A percentile compares a stretch with the other conserved stretches of the same genome.
Conservation (phyloP, 1,140 invertebrate species). For the Nephotettix cincticeps region DNA sequence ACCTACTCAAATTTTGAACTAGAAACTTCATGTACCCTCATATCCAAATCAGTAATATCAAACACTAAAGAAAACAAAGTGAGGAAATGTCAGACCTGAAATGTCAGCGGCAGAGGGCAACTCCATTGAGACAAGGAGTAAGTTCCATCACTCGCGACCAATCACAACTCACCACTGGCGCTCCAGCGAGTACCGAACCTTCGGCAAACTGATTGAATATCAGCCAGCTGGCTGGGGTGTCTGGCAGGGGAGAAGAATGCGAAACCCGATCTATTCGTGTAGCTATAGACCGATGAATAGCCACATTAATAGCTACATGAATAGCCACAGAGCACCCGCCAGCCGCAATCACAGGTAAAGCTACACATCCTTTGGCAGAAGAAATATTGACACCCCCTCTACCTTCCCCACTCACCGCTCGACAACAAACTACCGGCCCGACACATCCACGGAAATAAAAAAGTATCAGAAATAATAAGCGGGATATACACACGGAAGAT, state of each 20-base stretch:
- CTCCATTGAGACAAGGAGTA: too few relatives aligned
- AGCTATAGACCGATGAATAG: conserved; percentile 22
- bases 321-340: neutral
- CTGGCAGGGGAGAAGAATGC: conserved; percentile 7
- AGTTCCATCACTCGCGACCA: too few relatives aligned
- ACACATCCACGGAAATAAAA: too few relatives aligned
- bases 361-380: conserved; percentile 9
- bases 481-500: neutral
- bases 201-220: conserved; percentile 12
- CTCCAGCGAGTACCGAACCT: too few relatives aligned
- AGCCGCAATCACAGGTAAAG: neutral
- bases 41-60: too few relatives aligned
- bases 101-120: too few relatives aligned
- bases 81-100: too few relatives aligned
- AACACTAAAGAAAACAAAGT: too few relatives aligned
- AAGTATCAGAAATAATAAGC: neutral
- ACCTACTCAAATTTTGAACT: too few relatives aligned
- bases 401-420: neutral
- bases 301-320: conserved; percentile 12
- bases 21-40: too few relatives aligned
- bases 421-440: too few relatives aligned
- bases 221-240: conserved; percentile 4
- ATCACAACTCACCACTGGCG: too few relatives aligned
- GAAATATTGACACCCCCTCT: neutral
- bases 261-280: conserved; percentile 20